Base-by-base conservation (phyloP, 30 jellyfish, hydroid and myxozoan species). In the Sanderia malayensis region DNA sequence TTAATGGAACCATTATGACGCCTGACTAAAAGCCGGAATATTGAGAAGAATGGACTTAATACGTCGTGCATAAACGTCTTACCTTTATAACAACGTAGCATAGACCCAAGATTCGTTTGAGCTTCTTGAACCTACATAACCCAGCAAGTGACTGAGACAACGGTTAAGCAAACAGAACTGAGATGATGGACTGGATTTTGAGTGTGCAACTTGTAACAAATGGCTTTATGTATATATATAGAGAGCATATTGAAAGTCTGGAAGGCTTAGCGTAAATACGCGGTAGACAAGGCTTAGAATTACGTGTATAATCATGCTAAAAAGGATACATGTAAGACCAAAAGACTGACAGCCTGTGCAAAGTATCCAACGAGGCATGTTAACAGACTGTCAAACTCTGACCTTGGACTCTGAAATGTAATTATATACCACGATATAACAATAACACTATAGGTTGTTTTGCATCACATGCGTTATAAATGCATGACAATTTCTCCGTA, bases 301-400 rank as follows among this genome's bases (percentile, higher is more conserved):
- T 37, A n/a, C n/a, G n/a, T n/a, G n/a, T n/a, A n/a, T 2, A 74
- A 74, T 19, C 10, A 25, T 11, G 26, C 0, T 20, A 45, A 72
- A 74, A 81, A 82, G 88, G 97, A 89, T 89, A 89, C 97, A 64
- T 89, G 95, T 9, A 76, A 70, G 1, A 83, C 69, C 60, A 89
- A 58, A 31, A 89, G 73, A 34, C 80, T 46, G 53, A 70, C 52
- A 24, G 97, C 97, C 29, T 83, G 81, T 11, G 86, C 83, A 67
- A 89, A 61, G 52, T 89, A 89, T 23, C 97, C 97, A 71, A 79
- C 68, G n/a, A 82, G 75, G 22, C 87, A 61, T 34, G 88, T 72
- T 24, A 84, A 29, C 47, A 83, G 32, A 31, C 89, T 81, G 47
- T 76, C 92, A 57, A 89, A 83, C 26, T 83, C 95, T 30, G 97